phyloP scores from a whole-genome alignment of 1,140 invertebrate species.

The Atta colombica region DNA sequence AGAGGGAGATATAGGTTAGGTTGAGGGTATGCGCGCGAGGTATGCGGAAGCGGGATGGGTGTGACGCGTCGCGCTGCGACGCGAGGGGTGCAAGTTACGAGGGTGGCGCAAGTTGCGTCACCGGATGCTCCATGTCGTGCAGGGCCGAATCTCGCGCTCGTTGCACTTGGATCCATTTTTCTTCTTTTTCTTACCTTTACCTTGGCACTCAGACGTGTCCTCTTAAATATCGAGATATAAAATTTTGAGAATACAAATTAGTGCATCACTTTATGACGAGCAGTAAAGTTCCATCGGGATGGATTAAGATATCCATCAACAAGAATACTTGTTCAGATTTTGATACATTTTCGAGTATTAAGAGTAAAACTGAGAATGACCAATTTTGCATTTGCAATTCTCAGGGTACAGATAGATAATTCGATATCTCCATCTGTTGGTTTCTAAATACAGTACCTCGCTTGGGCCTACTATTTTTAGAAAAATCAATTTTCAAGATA shows the following conservation, averaged over 20 bases:
- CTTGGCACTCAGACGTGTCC: not conserved
- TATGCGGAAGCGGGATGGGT: constrained; percentile 74
- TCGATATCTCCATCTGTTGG: not conserved
- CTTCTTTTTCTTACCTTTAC: not conserved
- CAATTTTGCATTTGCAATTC: not conserved
- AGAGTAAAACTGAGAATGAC: not conserved
- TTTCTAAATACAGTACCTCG: constrained; percentile 12
- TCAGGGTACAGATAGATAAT: not conserved
- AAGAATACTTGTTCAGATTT: not conserved
- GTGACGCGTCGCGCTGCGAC: constrained; percentile 71
- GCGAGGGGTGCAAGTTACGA: constrained; percentile 68
- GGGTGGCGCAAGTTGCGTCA: constrained; percentile 75
- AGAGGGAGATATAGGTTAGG: constrained; percentile 70
- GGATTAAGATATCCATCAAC: no score
- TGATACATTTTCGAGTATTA: not conserved
- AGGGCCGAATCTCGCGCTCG: constrained; percentile 47
- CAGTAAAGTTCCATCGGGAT: not conserved
- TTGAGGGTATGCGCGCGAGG: constrained; percentile 67
- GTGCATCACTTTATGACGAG: not conserved
- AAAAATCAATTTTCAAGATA: constrained; percentile 32
- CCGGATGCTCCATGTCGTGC: constrained; percentile 62
- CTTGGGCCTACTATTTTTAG: constrained; percentile 12
- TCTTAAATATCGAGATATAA: not conserved
- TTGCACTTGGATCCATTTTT: not conserved
- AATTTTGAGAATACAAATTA: not conserved